phyloP scores from a whole-genome alignment of 2,888 invertebrate genomes.

The Coenonympha arcania region DNA sequence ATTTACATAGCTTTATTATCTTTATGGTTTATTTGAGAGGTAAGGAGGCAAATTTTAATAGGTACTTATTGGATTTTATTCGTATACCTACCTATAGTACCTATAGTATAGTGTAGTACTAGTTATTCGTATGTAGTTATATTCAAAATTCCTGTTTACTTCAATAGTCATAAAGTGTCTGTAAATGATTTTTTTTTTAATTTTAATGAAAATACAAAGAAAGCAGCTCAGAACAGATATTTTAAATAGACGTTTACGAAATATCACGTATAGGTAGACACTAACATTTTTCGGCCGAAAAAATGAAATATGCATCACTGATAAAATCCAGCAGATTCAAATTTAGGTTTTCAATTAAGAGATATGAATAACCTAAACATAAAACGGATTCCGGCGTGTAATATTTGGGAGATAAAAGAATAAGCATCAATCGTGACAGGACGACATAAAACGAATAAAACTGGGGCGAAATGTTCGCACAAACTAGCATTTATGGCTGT shows the following conservation, averaged over 20 bases:
- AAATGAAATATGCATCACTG: background rate
- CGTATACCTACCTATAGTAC: too few species aligned
- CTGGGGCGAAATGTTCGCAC: constrained; percentile 16
- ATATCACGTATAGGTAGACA: background rate
- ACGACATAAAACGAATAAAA: constrained; percentile 18
- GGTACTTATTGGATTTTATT: too few species aligned
- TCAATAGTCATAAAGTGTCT: too few species aligned
- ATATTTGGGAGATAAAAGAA: constrained; percentile 17
- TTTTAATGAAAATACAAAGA: too few species aligned
- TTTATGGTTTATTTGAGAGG: too few species aligned
- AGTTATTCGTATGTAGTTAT: too few species aligned
- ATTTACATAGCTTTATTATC: too few species aligned
- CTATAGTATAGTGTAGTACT: too few species aligned
- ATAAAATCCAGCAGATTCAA: constrained; percentile 1
- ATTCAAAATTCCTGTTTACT: too few species aligned
- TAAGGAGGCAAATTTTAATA: too few species aligned
- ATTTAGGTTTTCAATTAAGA: constrained; percentile 11
- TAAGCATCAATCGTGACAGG: constrained; percentile 18
- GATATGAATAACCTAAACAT: constrained; percentile 16
- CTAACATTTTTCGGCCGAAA: background rate
- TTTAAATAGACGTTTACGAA: background rate
- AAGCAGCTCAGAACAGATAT: too few species aligned
- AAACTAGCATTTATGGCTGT: constrained; percentile 3
- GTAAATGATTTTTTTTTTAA: too few species aligned
- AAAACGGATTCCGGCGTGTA: constrained; percentile 6